Conservation (phyloP, 2,797 vertebrate genomes). For the Rhadinocentrus ornatus region DNA sequence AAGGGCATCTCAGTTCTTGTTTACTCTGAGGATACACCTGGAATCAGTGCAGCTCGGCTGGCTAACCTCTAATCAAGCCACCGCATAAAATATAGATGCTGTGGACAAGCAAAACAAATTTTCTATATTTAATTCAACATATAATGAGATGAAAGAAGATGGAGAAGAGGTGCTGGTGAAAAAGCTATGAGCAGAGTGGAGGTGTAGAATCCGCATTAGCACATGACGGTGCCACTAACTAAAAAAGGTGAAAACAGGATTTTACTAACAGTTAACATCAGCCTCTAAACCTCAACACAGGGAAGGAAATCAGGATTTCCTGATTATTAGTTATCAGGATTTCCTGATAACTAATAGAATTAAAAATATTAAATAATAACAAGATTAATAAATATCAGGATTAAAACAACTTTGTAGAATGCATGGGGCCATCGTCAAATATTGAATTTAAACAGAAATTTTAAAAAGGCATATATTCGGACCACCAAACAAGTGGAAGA, state of each 20-base stretch:
- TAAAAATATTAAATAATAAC: too few relatives aligned
- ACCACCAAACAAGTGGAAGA: not conserved
- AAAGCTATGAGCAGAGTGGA: constrained; percentile 71
- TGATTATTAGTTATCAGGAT: not conserved
- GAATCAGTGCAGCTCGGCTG: constrained; percentile 50
- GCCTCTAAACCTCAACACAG: not conserved
- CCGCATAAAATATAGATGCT: constrained; percentile 72
- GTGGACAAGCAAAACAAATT: constrained; percentile 64
- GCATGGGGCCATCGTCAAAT: not conserved
- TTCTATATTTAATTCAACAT: constrained; percentile 77
- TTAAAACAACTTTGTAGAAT: not conserved
- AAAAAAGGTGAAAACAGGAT: constrained; percentile 36
- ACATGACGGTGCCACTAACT: constrained; percentile 25
- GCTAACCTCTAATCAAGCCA: constrained; percentile 56
- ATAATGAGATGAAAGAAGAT: constrained; percentile 75
- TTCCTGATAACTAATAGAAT: too few relatives aligned
- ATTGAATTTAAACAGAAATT: not conserved
- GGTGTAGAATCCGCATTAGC: constrained; percentile 51
- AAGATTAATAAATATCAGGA: too few relatives aligned
- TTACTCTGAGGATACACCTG: constrained; percentile 50
- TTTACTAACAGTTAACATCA: constrained; percentile 13
- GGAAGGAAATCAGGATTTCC: not conserved
- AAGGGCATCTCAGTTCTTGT: constrained; percentile 36
- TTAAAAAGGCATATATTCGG: not conserved
- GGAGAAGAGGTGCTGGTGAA: constrained; percentile 62